Evolutionary conservation across 2,113 vertebrate genomes (phyloP).

Genomic region (Oryzias celebensis): DNA sequence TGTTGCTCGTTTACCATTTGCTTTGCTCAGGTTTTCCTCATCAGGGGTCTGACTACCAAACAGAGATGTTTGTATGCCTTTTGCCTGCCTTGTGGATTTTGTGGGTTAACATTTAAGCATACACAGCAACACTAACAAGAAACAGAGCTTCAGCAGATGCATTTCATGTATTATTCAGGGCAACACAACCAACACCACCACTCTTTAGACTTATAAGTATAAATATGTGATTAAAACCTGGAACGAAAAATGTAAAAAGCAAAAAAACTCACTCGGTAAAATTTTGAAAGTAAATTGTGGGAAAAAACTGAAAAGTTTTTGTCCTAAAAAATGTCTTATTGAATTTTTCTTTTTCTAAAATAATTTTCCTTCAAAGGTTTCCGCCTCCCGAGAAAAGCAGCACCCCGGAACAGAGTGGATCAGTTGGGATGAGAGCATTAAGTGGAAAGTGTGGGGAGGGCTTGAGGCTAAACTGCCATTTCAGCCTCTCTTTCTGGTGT

Average conservation of each 20-base stretch:
- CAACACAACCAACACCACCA: slow-evolving; percentile 60
- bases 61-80: slow-evolving; percentile 12
- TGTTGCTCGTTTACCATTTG: neutral
- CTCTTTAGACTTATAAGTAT: slow-evolving; percentile 56
- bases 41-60: slow-evolving; percentile 23
- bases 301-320: neutral
- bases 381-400: slow-evolving; percentile 8
- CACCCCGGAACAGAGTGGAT: slow-evolving; percentile 13
- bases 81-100: slow-evolving; percentile 26
- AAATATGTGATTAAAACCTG: slow-evolving; percentile 69
- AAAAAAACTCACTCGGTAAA: slow-evolving; percentile 36
- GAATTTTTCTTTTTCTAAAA: neutral
- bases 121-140: slow-evolving; percentile 49
- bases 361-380: neutral
- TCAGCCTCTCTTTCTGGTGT: slow-evolving; percentile 35
- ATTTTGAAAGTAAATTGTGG: slow-evolving; percentile 7
- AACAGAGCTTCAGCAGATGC: slow-evolving; percentile 59
- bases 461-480: slow-evolving; percentile 48
- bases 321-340: neutral
- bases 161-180: slow-evolving; percentile 78
- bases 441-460: slow-evolving; percentile 4
- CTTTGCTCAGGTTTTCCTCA: slow-evolving; percentile 18
- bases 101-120: slow-evolving; percentile 20
- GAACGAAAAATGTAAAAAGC: neutral
- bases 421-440: slow-evolving; percentile 35